Base-by-base conservation (phyloP, 2,888 invertebrate species). In the Habroteleia sp. region DNA sequence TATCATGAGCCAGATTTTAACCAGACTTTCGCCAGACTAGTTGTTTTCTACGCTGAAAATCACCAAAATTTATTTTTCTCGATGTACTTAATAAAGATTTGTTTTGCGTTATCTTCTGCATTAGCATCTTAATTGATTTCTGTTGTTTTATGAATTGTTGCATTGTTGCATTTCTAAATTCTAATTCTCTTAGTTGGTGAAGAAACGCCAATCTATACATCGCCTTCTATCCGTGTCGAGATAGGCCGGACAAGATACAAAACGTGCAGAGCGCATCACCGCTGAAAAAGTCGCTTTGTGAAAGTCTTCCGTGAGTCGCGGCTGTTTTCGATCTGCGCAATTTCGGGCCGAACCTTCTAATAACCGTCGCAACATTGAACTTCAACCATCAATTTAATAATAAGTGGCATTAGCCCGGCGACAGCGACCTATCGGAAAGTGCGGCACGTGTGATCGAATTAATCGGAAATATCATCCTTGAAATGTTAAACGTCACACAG, bases 211-310 rank as follows among this genome's bases (percentile, higher is more conserved):
- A 62, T 63, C 48, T 48, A 33, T 56, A 35, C 58, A 58, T 65
- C 65, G 58, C 44, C 58, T 58, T 58, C 63, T 58, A 73, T 50
- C 65, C 72, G 42, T 65, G 50, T 73, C 72, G 65, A 73, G 72
- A 73, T 73, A 65, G 42, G 16, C 65, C 44, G 58, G 50, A 65
- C 72, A 65, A 58, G 72, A 73, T 73, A 65, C 52, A 58, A 44
- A 44, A 39, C 62, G 54, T 63, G 48, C 54, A 52, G 50, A 52
- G 60, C 46, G 71, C 62, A 68, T 56, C 52, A 33, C 13, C 27
- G 48, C 20, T 48, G 25, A 62, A 63, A 56, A 63, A 72, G 48
- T 58, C 52, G 7, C 44, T 42, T 63, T 48, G 72, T 65, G 72
- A 73, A 65, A 65, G 65, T 65, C 65, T 56, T 65, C 50, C 56